Evolutionary conservation across 2,888 invertebrate genomes (phyloP).

Genomic region (Melikaiella ostensackeni): DNA sequence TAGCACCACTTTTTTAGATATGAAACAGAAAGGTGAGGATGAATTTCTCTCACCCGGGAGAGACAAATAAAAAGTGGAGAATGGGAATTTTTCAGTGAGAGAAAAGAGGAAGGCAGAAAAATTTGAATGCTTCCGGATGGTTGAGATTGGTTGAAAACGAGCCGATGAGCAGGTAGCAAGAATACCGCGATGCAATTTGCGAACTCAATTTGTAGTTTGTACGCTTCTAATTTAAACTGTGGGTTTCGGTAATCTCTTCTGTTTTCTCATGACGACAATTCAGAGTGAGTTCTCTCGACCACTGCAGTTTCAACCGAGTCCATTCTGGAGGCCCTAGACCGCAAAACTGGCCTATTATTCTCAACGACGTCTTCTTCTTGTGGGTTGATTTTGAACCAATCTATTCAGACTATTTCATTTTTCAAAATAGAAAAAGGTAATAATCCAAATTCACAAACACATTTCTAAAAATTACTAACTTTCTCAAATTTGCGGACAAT

Average conservation of each 20-base stretch:
- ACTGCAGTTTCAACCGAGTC: slow-evolving; percentile 51
- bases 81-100: background rate
- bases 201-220: slow-evolving; percentile 69
- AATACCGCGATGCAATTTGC: slow-evolving; percentile 69
- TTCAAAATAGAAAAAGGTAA: too few relatives aligned
- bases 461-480: too few relatives aligned
- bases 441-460: too few relatives aligned
- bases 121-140: slow-evolving; percentile 51
- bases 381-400: too few relatives aligned
- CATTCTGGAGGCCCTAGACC: slow-evolving; percentile 57
- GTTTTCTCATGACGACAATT: slow-evolving; percentile 71
- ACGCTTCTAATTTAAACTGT: slow-evolving; percentile 73
- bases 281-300: slow-evolving; percentile 54
- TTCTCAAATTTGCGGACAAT: too few relatives aligned
- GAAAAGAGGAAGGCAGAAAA: slow-evolving; percentile 32
- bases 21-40: too few relatives aligned
- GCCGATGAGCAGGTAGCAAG: slow-evolving; percentile 54
- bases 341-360: slow-evolving; percentile 70
- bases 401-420: too few relatives aligned
- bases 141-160: slow-evolving; percentile 49
- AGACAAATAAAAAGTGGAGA: background rate
- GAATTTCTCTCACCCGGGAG: too few relatives aligned
- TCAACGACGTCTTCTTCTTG: slow-evolving; percentile 57
- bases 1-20: too few relatives aligned
- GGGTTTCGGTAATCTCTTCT: slow-evolving; percentile 72